Conservation (phyloP, 2,113 vertebrate species). For the Caloenas nicobarica region DNA sequence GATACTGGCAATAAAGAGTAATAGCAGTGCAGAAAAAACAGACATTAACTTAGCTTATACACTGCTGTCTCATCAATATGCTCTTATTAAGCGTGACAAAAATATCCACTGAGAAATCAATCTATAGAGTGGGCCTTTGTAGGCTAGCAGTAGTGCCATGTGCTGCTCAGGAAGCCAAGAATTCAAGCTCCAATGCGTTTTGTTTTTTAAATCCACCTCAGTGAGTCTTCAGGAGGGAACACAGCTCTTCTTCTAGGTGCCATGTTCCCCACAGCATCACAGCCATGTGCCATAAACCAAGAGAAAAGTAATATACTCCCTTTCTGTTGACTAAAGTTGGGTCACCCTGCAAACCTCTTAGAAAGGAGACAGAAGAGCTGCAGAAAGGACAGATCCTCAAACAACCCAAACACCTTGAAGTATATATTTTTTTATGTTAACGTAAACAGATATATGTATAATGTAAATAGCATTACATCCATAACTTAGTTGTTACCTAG, state of each 20-base stretch:
- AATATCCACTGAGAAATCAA: background rate
- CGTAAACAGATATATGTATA: background rate
- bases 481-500: background rate
- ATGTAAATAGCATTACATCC: background rate
- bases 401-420: background rate
- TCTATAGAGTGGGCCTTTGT: background rate
- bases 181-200: background rate
- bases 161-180: background rate
- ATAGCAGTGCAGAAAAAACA: background rate
- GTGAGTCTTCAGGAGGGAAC: background rate
- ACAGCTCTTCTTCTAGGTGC: background rate
- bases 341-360: background rate
- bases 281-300: accelerated
- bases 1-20: background rate
- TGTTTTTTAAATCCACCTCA: background rate
- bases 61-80: background rate
- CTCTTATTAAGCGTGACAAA: slow-evolving; percentile 1
- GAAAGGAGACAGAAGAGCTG: background rate
- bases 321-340: accelerated
- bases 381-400: background rate
- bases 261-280: background rate
- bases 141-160: background rate
- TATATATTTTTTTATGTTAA: background rate
- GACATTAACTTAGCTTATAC: background rate
- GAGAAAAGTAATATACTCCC: background rate